phyloP scores from a whole-genome alignment of 2,113 vertebrate species.

The Otolemur garnettii region DNA sequence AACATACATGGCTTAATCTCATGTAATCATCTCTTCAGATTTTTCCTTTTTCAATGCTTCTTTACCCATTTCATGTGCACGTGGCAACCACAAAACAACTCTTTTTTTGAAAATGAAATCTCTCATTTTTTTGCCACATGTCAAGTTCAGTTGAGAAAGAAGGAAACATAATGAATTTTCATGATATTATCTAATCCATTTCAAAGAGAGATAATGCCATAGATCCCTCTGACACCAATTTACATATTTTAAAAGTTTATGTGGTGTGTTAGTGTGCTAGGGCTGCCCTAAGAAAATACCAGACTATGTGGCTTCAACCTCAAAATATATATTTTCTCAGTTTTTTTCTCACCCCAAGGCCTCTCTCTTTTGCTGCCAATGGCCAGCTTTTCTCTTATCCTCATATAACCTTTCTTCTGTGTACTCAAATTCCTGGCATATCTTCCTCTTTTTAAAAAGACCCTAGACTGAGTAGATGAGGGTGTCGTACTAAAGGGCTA shows the following conservation, averaged over 20 bases:
- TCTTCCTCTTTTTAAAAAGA: neutral
- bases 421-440: neutral
- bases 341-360: neutral
- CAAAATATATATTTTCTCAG: neutral
- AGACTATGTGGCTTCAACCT: neutral
- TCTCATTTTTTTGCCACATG: neutral
- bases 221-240: neutral
- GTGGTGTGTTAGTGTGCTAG: neutral
- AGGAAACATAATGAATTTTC: neutral
- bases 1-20: neutral
- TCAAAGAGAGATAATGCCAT: neutral
- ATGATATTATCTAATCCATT: neutral
- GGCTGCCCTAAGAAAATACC: neutral
- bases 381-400: neutral
- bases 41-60: neutral
- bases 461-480: neutral
- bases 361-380: neutral
- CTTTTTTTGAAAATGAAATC: neutral
- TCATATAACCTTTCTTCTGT: neutral
- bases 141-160: neutral
- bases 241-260: neutral
- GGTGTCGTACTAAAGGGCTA: neutral
- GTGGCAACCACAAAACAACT: neutral
- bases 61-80: neutral
- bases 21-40: neutral